Evolutionary conservation across 1,140 invertebrate genomes (phyloP).

Genomic region (Latrodectus geometricus): DNA sequence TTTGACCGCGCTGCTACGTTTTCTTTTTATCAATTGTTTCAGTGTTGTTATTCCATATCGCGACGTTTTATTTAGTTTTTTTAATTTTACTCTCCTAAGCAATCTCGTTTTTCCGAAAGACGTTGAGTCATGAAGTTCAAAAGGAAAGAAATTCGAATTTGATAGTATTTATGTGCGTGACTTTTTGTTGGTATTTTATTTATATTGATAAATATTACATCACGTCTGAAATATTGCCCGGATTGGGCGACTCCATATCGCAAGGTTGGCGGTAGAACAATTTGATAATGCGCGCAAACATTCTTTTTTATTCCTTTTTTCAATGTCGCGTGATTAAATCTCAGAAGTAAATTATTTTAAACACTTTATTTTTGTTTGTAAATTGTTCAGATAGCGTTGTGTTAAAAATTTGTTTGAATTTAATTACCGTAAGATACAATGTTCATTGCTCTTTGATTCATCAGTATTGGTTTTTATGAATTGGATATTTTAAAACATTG

Average conservation of each 20-base stretch:
- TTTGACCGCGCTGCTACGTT: neutral
- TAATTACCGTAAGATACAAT: too few relatives aligned
- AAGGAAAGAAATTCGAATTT: neutral
- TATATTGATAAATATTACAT: neutral
- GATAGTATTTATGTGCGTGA: neutral
- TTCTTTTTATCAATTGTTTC: neutral
- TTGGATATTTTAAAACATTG: too few relatives aligned
- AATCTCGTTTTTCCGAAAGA: conserved; percentile 2
- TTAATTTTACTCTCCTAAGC: neutral
- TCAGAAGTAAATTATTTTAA: too few relatives aligned
- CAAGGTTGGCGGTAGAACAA: neutral
- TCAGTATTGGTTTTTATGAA: too few relatives aligned
- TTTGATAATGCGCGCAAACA: too few relatives aligned
- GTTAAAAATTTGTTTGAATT: too few relatives aligned
- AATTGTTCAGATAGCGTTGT: too few relatives aligned
- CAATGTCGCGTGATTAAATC: too few relatives aligned
- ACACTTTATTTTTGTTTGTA: too few relatives aligned
- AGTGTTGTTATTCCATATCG: conserved; percentile 5
- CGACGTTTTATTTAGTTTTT: neutral
- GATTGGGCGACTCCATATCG: neutral
- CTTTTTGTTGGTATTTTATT: neutral
- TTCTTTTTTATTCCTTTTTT: too few relatives aligned
- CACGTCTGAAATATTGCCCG: neutral
- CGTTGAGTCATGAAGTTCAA: conserved; percentile 37
- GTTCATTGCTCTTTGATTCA: too few relatives aligned